phyloP scores from a whole-genome alignment of 2,113 vertebrate species.

The Otocyon megalotis region DNA sequence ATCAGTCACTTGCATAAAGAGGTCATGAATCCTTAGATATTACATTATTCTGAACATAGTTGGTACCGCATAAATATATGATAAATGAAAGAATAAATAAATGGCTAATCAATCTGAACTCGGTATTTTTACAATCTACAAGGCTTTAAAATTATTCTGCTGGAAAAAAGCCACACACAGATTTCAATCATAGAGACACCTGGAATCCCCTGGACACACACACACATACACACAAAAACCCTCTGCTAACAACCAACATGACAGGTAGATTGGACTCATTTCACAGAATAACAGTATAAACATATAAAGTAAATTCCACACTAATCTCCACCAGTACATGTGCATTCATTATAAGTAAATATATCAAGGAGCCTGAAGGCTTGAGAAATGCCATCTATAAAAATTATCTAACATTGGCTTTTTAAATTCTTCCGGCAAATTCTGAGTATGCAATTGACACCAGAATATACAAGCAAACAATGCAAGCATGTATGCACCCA shows the following conservation, averaged over 20 bases:
- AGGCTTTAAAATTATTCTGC: constrained; percentile 28
- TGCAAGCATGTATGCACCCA: not conserved
- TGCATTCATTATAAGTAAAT: constrained; percentile 64
- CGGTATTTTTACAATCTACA: constrained; percentile 21
- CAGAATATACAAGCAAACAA: constrained; percentile 43
- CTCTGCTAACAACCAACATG: constrained; percentile 47
- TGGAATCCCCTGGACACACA: constrained; percentile 16
- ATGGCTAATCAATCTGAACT: not conserved
- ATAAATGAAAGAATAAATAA: not conserved
- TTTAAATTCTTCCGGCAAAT: constrained; percentile 62
- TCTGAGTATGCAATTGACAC: constrained; percentile 33
- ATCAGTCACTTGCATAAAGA: constrained; percentile 7
- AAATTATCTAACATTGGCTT: constrained; percentile 48
- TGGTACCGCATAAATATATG: not conserved
- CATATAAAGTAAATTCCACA: constrained; percentile 65
- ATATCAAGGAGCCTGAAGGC: not conserved
- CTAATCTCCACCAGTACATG: constrained; percentile 47
- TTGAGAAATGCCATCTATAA: constrained; percentile 55
- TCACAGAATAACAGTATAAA: constrained; percentile 64
- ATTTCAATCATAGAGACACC: constrained; percentile 27
- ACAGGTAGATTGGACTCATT: constrained; percentile 53
- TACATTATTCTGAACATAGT: not conserved
- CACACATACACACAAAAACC: not conserved
- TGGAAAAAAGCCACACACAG: constrained; percentile 11
- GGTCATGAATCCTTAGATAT: not conserved